Evolutionary conservation across 1,140 invertebrate species (phyloP), one percentile per base, ranked within the genome.

Genomic region (Mya arenaria): DNA sequence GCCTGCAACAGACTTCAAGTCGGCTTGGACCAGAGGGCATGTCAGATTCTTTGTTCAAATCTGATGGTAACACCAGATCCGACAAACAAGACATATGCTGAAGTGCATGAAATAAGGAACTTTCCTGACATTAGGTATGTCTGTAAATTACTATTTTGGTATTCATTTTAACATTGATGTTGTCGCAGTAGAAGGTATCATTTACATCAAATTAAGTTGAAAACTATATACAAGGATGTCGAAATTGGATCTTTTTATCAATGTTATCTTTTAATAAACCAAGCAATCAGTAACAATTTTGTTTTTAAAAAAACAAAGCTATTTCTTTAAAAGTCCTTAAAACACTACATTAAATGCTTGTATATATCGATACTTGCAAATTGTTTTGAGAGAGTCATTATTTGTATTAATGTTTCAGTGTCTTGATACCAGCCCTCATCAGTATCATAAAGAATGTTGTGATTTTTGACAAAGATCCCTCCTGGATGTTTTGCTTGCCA

Each of bases 401-500:
- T 10, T n/a, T n/a, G n/a, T n/a, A n/a, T n/a, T n/a, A 52, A n/a
- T 4, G 19, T 52, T 52, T 52, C 48, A 52, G 48, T 52, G 25
- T 23, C 25, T 52, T 52, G 48, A 52, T n/a, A 52, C 19, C 19
- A 52, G 39, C 68, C 13, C 23, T 71, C 10, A 48, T 0, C 6
- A 44, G n/a, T 15, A 23, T 71, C 10, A 25, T 71, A 19, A 23
- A 71, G 41, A 15, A 19, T 10, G 30, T 25, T 30, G 10, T 30
- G 39, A 19, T 30, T 1, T 41, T 41, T 17, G 23, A 52, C 34
- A 74, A 74, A 41, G 72, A 74, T 39, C 72, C 72, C 6, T 41
- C 72, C 17, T 74, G 72, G 72, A 48, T 74, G 55, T 74, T 36
- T 25, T n/a, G 30, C 8, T 39, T 74, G 0, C 72, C 72, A 13